These are phyloP conservation scores for Melanocharis versteri DNA, from an alignment of 2,113 vertebrate species.

Conservation along the genomic window DNA sequence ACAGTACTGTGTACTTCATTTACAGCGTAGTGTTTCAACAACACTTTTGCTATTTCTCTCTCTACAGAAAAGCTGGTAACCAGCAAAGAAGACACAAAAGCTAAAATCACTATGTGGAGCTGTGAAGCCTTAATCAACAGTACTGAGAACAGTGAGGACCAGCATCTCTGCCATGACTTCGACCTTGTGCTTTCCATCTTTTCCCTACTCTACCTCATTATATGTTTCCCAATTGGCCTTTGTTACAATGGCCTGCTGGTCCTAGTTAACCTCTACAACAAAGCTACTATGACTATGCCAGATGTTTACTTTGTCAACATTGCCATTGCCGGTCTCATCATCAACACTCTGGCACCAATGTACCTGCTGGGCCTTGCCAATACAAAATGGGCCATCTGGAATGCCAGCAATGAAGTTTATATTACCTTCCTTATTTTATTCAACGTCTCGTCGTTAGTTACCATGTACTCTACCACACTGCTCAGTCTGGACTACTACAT, in stretches of 20 bases:
- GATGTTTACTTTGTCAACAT: constrained; percentile 99
- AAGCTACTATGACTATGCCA: constrained; percentile 93
- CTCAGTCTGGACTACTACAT: constrained; percentile 97
- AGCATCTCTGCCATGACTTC: constrained; percentile 86
- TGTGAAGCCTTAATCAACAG: constrained; percentile 86
- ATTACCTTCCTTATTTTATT: constrained; percentile 93
- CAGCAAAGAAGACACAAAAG: constrained; percentile 27
- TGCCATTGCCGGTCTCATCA: constrained; percentile 89
- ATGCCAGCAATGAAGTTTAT: constrained; percentile 85
- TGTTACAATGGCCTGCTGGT: constrained; percentile 91
- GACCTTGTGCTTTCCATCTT: constrained; percentile 85
- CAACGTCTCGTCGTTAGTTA: constrained; percentile 90
- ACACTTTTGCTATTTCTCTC: not conserved
- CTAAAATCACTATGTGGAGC: constrained; percentile 89
- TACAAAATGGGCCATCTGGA: constrained; percentile 87
- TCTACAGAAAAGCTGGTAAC: constrained; percentile 76
- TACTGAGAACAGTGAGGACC: constrained; percentile 76
- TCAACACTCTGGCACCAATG: constrained; percentile 84
- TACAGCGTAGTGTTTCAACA: not conserved
- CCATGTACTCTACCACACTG: constrained; percentile 92
- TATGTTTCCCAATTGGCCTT: constrained; percentile 90
- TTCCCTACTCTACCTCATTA: constrained; percentile 90
- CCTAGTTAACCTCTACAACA: constrained; percentile 90
- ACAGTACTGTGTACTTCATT: not conserved
- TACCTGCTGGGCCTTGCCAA: constrained; percentile 87